These are phyloP conservation scores for Sciurus niger DNA, from an alignment of 2,113 vertebrate species.

Conservation along the genomic window DNA sequence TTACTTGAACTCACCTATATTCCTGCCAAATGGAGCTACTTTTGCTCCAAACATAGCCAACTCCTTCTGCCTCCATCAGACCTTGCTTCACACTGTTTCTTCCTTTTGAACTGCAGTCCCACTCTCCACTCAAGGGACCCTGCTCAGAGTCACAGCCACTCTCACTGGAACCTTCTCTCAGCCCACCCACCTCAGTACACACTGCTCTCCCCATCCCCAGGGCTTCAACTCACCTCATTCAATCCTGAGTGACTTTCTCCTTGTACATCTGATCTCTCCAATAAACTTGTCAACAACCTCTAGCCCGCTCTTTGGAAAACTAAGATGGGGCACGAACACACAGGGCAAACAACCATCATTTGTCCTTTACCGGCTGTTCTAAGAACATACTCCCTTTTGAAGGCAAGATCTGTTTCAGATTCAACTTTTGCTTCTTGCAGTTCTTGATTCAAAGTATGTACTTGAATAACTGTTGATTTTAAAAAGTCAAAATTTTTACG, in stretches of 20 bases:
- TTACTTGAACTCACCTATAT: background rate
- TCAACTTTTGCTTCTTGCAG: conserved; percentile 46
- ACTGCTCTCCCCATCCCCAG: background rate
- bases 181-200: background rate
- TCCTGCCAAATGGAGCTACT: conserved; percentile 33
- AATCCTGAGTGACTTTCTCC: background rate
- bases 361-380: background rate
- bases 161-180: too few species aligned
- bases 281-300: background rate
- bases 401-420: conserved; percentile 15
- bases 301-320: background rate
- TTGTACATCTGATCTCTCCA: background rate
- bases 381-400: conserved; percentile 38
- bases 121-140: background rate
- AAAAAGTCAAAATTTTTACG: conserved; percentile 34
- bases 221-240: background rate
- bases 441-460: conserved; percentile 16
- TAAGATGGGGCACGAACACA: background rate
- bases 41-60: background rate
- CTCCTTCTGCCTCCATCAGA: background rate
- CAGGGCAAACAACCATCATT: background rate
- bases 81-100: background rate
- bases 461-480: background rate
- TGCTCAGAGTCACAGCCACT: background rate
- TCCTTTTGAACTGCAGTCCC: background rate